A percentile compares a stretch with the other conserved stretches of the same genome.
Conservation (phyloP, 1,140 invertebrate genomes). For the Euwallacea fornicatus region DNA sequence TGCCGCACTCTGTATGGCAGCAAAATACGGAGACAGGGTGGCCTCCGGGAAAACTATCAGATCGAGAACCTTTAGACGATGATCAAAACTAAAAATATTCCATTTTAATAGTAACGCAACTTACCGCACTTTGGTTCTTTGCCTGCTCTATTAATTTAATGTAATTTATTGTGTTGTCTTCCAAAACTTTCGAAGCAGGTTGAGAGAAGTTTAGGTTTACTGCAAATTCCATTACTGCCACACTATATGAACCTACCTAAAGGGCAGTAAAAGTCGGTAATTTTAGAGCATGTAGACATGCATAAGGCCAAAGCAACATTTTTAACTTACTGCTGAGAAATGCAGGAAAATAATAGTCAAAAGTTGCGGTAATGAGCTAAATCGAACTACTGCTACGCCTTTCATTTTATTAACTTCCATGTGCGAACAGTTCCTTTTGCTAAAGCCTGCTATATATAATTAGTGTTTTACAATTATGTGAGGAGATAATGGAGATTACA, state of each 20-base stretch:
- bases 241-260: slow-evolving; percentile 21
- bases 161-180: slow-evolving; percentile 17
- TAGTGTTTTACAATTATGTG: too few relatives aligned
- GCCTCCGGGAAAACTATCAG: slow-evolving; percentile 39
- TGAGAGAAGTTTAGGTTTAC: slow-evolving; percentile 7
- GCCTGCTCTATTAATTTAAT: slow-evolving; percentile 4
- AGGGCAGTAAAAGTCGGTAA: neutral
- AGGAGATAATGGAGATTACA: too few relatives aligned
- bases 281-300: too few relatives aligned
- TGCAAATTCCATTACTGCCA: slow-evolving; percentile 27
- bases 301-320: too few relatives aligned
- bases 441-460: too few relatives aligned
- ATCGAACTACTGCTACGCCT: too few relatives aligned
- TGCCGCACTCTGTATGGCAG: neutral
- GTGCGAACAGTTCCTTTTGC: too few relatives aligned
- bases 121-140: neutral
- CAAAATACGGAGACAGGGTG: slow-evolving; percentile 12
- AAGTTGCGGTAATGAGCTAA: too few relatives aligned
- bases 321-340: too few relatives aligned
- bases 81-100: neutral
- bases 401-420: too few relatives aligned
- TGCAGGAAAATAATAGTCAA: too few relatives aligned
- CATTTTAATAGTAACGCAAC: neutral
- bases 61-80: slow-evolving; percentile 26
- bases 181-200: slow-evolving; percentile 9